Conservation (phyloP, 2,888 invertebrate genomes). For the Acronicta aceris region DNA sequence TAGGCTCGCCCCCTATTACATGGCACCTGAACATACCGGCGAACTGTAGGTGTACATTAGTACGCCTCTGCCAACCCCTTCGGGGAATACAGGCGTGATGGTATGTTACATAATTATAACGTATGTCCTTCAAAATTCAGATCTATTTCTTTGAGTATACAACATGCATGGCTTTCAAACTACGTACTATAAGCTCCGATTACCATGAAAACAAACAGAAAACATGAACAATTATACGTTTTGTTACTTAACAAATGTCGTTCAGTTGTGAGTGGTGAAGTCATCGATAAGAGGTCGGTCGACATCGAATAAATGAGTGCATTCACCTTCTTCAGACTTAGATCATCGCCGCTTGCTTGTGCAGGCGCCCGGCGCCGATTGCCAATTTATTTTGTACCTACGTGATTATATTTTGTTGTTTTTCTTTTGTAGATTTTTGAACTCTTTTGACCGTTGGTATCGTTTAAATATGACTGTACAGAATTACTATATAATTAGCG, state of each 20-base stretch:
- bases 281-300: constrained; percentile 54
- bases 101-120: no score
- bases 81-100: no score
- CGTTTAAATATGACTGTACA: background rate
- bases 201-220: constrained; percentile 30
- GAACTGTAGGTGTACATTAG: no score
- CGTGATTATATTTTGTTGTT: background rate
- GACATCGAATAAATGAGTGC: constrained; percentile 53
- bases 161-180: constrained; percentile 22
- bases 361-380: constrained; percentile 15
- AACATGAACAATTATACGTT: constrained; percentile 34
- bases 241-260: constrained; percentile 46
- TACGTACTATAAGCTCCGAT: constrained; percentile 15
- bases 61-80: no score
- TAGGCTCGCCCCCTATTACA: no score
- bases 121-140: constrained; percentile 5
- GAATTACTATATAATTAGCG: no score
- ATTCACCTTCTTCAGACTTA: constrained; percentile 57
- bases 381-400: constrained; percentile 12
- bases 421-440: no score
- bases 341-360: constrained; percentile 57
- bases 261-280: constrained; percentile 39
- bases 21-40: no score
- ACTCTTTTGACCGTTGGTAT: background rate
- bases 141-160: constrained; percentile 8